A percentile compares a stretch with the other conserved stretches of the same genome.
Conservation (phyloP, 2,113 vertebrate genomes). For the Osmerus mordax region DNA sequence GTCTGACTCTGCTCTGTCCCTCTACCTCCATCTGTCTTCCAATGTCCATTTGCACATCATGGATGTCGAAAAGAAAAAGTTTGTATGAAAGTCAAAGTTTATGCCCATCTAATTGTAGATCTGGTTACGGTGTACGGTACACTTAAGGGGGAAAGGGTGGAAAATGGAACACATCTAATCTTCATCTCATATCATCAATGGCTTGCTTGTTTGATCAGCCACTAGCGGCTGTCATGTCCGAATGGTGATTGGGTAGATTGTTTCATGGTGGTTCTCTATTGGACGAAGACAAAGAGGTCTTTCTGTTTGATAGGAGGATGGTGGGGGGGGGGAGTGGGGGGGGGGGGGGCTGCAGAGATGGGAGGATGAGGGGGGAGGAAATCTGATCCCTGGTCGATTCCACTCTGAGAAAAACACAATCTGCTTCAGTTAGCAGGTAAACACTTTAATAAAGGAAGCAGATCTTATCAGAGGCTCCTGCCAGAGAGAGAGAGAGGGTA, state of each 20-base stretch:
- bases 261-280: background rate
- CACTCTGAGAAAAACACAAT: background rate
- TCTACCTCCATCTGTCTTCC: too few relatives aligned
- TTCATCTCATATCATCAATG: background rate
- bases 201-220: conserved; percentile 6
- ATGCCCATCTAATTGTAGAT: too few relatives aligned
- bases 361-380: background rate
- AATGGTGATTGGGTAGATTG: background rate
- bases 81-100: too few relatives aligned
- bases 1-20: too few relatives aligned
- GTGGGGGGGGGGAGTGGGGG: background rate
- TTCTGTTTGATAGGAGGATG: background rate
- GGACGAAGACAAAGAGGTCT: background rate
- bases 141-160: conserved; percentile 15
- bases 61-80: too few relatives aligned
- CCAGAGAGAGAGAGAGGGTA: background rate
- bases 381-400: background rate
- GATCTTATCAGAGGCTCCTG: conserved; percentile 24
- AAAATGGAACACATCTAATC: conserved; percentile 8
- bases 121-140: too few relatives aligned
- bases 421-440: conserved; percentile 17
- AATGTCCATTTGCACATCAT: too few relatives aligned
- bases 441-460: conserved; percentile 24
- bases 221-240: conserved; percentile 8
- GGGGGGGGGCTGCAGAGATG: background rate